Evolutionary conservation across 2,888 invertebrate species (phyloP).

Genomic region (Chorisops tibialis): DNA sequence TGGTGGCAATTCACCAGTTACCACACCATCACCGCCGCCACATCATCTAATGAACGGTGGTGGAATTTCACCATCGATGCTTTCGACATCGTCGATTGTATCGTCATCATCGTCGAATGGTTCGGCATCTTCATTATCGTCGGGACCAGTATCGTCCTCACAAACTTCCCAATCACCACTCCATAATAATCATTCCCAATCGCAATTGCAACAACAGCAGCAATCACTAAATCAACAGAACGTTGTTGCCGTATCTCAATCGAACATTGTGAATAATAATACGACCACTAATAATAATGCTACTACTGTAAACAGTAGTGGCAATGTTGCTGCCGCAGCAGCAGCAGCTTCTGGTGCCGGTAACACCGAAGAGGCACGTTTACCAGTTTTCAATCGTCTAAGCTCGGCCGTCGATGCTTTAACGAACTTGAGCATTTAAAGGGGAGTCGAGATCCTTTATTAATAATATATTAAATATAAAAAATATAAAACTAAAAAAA

Average conservation of each 20-base stretch:
- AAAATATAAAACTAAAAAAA: slow-evolving; percentile 2
- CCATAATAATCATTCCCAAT: slow-evolving; percentile 4
- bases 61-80: slow-evolving; percentile 18
- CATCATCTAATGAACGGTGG: not conserved
- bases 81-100: slow-evolving; percentile 22
- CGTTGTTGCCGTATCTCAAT: not conserved
- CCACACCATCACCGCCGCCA: slow-evolving; percentile 45
- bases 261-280: slow-evolving; percentile 6
- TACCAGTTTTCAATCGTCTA: slow-evolving; percentile 77
- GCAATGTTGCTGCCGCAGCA: not conserved
- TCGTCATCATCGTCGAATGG: slow-evolving; percentile 21
- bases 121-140: slow-evolving; percentile 23
- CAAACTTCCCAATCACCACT: slow-evolving; percentile 35
- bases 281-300: slow-evolving; percentile 4
- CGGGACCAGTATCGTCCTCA: slow-evolving; percentile 31
- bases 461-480: not conserved
- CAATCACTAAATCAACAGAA: slow-evolving; percentile 1
- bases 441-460: not conserved
- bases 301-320: slow-evolving; percentile 1
- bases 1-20: slow-evolving; percentile 47
- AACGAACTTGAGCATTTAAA: slow-evolving; percentile 40
- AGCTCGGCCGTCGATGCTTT: slow-evolving; percentile 56
- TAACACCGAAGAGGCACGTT: slow-evolving; percentile 56
- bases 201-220: slow-evolving; percentile 2
- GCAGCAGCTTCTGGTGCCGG: not conserved